Percentiles rank a stretch among this genome's conserved stretches.
phyloP scores from a whole-genome alignment of 2,797 vertebrate species.

The Tamandua tetradactyla region DNA sequence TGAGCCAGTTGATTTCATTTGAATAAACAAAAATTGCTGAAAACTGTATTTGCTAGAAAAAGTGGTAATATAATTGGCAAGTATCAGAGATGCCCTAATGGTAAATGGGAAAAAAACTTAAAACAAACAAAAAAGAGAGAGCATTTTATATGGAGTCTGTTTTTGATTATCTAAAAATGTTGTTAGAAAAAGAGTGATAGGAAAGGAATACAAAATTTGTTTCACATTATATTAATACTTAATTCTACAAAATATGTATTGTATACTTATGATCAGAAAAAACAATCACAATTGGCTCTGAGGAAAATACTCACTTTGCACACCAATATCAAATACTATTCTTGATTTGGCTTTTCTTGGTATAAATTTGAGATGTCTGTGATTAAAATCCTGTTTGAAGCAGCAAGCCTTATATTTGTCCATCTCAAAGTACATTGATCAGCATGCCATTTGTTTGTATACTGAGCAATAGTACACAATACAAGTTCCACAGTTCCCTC shows the following conservation, averaged over 20 bases:
- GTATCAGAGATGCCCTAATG: background rate
- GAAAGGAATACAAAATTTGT: conserved; percentile 7
- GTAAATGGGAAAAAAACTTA: background rate
- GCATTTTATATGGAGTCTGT: conserved; percentile 4
- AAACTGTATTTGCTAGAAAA: conserved; percentile 35
- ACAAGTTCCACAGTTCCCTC: background rate
- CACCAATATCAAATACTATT: background rate
- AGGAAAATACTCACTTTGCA: background rate
- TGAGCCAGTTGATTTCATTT: conserved; percentile 50
- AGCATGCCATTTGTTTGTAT: background rate
- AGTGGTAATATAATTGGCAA: background rate
- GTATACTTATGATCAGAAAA: background rate
- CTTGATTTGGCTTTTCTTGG: background rate
- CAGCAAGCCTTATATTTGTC: background rate
- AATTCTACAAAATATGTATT: background rate
- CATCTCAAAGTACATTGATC: background rate
- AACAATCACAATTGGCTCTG: background rate
- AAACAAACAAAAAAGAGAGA: background rate
- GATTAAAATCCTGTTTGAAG: background rate
- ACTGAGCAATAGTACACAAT: no score
- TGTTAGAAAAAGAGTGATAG: background rate
- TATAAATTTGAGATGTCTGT: background rate
- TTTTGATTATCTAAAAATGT: conserved; percentile 27
- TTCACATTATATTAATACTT: background rate
- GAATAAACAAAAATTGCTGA: conserved; percentile 55